Evolutionary conservation across 2,113 vertebrate genomes (phyloP).

Genomic region (Varanus salvator): DNA sequence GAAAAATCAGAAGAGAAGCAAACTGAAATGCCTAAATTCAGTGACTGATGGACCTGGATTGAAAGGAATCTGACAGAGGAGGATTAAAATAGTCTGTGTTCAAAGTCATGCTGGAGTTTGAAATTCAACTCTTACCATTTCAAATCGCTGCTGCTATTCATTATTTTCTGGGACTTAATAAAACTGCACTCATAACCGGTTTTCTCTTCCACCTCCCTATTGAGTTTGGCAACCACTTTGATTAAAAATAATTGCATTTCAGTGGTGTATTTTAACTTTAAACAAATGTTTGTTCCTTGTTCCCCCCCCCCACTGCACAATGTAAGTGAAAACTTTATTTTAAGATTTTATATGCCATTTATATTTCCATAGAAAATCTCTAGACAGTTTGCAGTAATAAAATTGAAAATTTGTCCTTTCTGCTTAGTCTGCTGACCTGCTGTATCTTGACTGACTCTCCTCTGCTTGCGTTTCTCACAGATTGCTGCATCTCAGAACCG

Average conservation of each 20-base stretch:
- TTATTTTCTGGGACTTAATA: background rate
- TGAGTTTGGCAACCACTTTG: background rate
- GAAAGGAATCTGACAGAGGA: background rate
- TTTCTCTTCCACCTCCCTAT: background rate
- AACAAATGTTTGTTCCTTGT: too few species aligned
- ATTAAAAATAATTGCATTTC: background rate
- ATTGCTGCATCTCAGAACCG: constrained; percentile 91
- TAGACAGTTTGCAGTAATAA: too few species aligned
- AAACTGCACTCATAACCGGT: background rate
- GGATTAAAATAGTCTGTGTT: rapidly evolving
- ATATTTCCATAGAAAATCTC: too few species aligned
- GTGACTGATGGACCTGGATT: constrained; percentile 72
- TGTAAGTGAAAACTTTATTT: background rate
- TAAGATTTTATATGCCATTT: too few species aligned
- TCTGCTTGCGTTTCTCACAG: constrained; percentile 66
- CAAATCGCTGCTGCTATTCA: background rate
- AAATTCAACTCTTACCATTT: background rate
- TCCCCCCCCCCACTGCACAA: background rate
- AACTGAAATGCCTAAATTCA: constrained; percentile 60
- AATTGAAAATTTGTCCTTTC: background rate
- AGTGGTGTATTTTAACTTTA: background rate
- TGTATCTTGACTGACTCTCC: background rate
- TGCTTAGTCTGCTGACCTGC: background rate
- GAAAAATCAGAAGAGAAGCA: background rate
- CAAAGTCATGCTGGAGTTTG: background rate